Evolutionary conservation across 2,888 invertebrate genomes (phyloP), one percentile per base, ranked within the genome.

Genomic region (Noctua janthina): DNA sequence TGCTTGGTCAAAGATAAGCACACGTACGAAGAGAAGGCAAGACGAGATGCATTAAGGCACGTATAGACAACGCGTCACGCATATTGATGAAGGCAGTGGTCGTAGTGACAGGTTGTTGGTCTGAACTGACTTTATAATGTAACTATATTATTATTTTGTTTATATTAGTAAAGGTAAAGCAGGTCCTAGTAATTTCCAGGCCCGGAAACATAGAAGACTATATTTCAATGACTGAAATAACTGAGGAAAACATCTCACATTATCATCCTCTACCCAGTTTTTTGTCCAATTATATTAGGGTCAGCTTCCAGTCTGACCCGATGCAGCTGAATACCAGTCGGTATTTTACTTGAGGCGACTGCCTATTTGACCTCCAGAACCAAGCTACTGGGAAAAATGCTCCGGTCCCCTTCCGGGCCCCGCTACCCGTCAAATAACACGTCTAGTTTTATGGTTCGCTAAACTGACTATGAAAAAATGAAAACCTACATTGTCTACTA

Each of bases 41-140:
- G 85, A 70, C 80, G 80, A 64, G n/a, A 83, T 78, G 69, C 74
- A 78, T 81, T 74, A 82, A 68, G 74, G 70, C 83, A 81, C 78
- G 81, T 78, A 74, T 56, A 64, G 67, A 76, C 54, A 54, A 82
- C 73, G 78, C 66, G 82, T 75, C 74, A 46, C n/a, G 82, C 77
- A 84, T 86, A 75, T 76, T 74, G 64, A 84, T 73, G 10, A 74
- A 39, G 62, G 64, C 29, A 76, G 84, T 74, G 39, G 68, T 64
- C 68, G 13, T 46, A 29, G 35, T 84, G 72, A 84, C 85, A 82
- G 49, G 79, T 82, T 56, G 62, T 35, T 69, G 17, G 68, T 73
- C 62, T 84, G 35, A 54, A 43, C 35, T 54, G 51, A 13, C 66
- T 70, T 70, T 71, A 77, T 69, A 76, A 39, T 46, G 11, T 23